Evolutionary conservation across 2,797 vertebrate genomes (phyloP).

Genomic region (Brachymystax lenok): DNA sequence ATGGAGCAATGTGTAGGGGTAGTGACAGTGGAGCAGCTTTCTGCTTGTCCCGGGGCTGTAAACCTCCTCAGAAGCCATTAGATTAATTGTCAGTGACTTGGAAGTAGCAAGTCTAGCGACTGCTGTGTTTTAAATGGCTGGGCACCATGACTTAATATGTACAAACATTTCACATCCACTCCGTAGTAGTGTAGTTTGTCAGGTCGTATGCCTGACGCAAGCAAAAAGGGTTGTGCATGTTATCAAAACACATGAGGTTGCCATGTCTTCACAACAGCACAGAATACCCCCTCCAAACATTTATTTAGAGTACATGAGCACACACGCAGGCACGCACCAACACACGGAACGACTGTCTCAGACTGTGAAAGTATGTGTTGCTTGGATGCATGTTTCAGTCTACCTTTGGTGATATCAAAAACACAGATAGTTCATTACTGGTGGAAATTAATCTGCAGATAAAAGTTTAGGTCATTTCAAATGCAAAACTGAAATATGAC

Average conservation of each 20-base stretch:
- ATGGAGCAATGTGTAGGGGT: neutral
- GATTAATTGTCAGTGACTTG: constrained; percentile 7
- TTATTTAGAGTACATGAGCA: neutral
- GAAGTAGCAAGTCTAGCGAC: neutral
- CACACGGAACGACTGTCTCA: neutral
- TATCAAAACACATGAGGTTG: neutral
- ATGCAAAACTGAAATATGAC: neutral
- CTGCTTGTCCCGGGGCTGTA: constrained; percentile 4
- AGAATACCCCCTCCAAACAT: neutral
- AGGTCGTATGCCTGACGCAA: neutral
- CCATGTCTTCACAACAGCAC: neutral
- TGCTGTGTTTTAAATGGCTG: neutral
- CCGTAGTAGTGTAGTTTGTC: neutral
- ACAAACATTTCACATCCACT: neutral
- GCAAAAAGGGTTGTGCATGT: neutral
- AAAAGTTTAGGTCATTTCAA: neutral
- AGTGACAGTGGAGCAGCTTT: constrained; percentile 8
- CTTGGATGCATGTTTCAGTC: neutral
- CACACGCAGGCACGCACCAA: no score
- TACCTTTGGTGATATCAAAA: no score
- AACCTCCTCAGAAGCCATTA: neutral
- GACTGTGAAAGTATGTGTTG: neutral
- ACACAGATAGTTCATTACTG: no score
- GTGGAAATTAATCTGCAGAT: neutral
- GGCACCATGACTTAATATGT: neutral